These are phyloP conservation scores for Desoria tigrina DNA, from an alignment of 2,888 invertebrate species.

Conservation along the genomic window DNA sequence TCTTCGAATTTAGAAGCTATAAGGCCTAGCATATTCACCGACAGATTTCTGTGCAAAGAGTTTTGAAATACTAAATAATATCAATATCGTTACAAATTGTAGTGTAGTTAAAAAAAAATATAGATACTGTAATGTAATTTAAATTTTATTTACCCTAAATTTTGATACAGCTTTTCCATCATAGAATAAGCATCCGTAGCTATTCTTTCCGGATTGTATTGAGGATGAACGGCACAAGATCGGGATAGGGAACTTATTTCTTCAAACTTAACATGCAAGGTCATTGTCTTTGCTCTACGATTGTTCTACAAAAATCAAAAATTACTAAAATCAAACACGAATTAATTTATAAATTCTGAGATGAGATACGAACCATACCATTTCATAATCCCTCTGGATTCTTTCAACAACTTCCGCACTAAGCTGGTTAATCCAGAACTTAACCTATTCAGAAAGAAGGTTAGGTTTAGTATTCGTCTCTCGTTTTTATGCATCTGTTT, in stretches of 20 bases:
- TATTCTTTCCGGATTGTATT: slow-evolving; percentile 69
- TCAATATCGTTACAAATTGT: too few relatives aligned
- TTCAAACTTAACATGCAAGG: slow-evolving; percentile 69
- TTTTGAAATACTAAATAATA: too few relatives aligned
- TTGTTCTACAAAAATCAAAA: slow-evolving; percentile 67
- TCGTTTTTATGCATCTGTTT: too few relatives aligned
- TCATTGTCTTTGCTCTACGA: slow-evolving; percentile 75
- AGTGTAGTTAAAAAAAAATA: too few relatives aligned
- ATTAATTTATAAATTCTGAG: too few relatives aligned
- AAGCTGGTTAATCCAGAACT: slow-evolving; percentile 79
- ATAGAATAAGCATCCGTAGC: slow-evolving; percentile 67
- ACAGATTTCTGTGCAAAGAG: slow-evolving; percentile 56
- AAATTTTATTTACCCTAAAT: slow-evolving; percentile 43
- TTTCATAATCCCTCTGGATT: slow-evolving; percentile 69
- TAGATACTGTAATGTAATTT: too few relatives aligned
- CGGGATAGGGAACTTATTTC: slow-evolving; percentile 59
- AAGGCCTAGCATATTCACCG: slow-evolving; percentile 56
- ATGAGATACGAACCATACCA: slow-evolving; percentile 52
- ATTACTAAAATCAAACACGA: slow-evolving; percentile 21
- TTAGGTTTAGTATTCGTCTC: too few relatives aligned
- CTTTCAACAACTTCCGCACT: slow-evolving; percentile 81
- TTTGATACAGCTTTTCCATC: slow-evolving; percentile 62
- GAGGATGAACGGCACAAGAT: slow-evolving; percentile 60
- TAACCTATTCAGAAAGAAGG: slow-evolving; percentile 45
- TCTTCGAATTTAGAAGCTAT: slow-evolving; percentile 57